Conservation (phyloP, 2,888 invertebrate genomes). For the Eristalinus sepulchralis region DNA sequence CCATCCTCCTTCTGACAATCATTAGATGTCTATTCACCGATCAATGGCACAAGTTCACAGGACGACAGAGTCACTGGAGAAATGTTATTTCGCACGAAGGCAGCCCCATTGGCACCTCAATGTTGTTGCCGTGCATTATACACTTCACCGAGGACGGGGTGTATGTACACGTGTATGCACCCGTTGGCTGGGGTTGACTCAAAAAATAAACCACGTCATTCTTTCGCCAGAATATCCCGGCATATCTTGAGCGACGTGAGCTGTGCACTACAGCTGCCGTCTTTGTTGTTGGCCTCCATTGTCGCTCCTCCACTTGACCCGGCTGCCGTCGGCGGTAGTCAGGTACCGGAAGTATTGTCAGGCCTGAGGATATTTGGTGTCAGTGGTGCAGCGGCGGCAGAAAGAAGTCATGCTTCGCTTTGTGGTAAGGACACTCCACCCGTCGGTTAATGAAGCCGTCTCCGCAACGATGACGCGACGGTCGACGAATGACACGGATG, state of each 20-base stretch:
- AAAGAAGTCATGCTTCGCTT: background rate
- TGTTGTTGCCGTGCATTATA: slow-evolving; percentile 50
- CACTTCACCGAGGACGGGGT: slow-evolving; percentile 11
- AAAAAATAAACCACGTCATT: slow-evolving; percentile 32
- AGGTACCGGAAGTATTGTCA: slow-evolving; percentile 28
- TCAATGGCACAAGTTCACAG: slow-evolving; percentile 46
- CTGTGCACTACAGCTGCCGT: background rate
- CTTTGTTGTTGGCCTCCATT: background rate
- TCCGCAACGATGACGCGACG: too few relatives aligned
- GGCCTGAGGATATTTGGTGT: slow-evolving; percentile 31
- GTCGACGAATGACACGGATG: too few relatives aligned
- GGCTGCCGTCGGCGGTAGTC: background rate
- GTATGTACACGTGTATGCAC: slow-evolving; percentile 29
- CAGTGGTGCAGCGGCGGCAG: background rate
- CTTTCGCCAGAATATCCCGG: slow-evolving; percentile 24
- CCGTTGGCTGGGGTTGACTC: background rate
- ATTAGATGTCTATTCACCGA: slow-evolving; percentile 58
- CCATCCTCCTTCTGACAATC: slow-evolving; percentile 25
- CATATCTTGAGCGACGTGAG: slow-evolving; percentile 14
- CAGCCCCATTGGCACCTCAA: slow-evolving; percentile 24
- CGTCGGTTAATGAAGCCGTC: background rate
- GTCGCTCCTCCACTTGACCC: background rate
- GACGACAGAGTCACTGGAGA: slow-evolving; percentile 6
- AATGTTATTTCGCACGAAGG: slow-evolving; percentile 53
- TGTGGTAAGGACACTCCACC: background rate